phyloP scores from a whole-genome alignment of 2,113 vertebrate genomes.

The Triplophysa tibetana region DNA sequence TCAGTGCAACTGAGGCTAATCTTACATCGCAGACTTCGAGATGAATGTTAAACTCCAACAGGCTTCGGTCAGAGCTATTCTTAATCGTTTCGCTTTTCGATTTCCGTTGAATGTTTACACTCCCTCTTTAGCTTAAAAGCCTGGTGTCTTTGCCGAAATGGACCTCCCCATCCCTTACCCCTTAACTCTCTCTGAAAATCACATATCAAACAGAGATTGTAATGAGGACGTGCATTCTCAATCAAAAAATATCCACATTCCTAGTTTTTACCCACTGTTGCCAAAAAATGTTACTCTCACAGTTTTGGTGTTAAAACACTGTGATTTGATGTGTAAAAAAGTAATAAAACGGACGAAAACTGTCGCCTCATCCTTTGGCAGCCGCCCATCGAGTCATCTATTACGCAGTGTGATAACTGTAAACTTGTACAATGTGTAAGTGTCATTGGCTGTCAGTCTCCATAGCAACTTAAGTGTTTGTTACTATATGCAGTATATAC shows the following conservation, averaged over 20 bases:
- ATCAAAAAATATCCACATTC: constrained; percentile 77
- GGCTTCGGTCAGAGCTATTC: constrained; percentile 67
- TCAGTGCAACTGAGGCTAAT: constrained; percentile 95
- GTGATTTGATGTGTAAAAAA: constrained; percentile 71
- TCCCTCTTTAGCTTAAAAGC: constrained; percentile 55
- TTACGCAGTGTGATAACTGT: constrained; percentile 95
- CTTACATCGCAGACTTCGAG: constrained; percentile 80
- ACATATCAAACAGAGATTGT: constrained; percentile 95
- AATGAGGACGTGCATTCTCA: constrained; percentile 85
- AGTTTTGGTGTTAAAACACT: constrained; percentile 92
- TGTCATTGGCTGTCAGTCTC: constrained; percentile 98
- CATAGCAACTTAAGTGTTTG: constrained; percentile 98
- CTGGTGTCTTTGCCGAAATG: constrained; percentile 69
- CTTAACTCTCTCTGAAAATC: constrained; percentile 73
- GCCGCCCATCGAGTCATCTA: constrained; percentile 91
- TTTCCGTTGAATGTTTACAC: constrained; percentile 28
- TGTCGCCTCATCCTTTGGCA: constrained; percentile 89
- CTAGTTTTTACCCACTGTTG: constrained; percentile 82
- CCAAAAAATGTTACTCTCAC: constrained; percentile 81
- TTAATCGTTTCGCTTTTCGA: constrained; percentile 43
- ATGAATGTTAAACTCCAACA: constrained; percentile 83
- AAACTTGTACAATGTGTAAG: constrained; percentile 94
- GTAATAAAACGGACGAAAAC: constrained; percentile 81
- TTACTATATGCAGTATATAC: constrained; percentile 99
- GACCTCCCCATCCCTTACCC: constrained; percentile 68